Evolutionary conservation across 64 coral and sea anemone genomes (phyloP), one percentile per base, ranked within the genome.

Genomic region (Platygyra sinensis): DNA sequence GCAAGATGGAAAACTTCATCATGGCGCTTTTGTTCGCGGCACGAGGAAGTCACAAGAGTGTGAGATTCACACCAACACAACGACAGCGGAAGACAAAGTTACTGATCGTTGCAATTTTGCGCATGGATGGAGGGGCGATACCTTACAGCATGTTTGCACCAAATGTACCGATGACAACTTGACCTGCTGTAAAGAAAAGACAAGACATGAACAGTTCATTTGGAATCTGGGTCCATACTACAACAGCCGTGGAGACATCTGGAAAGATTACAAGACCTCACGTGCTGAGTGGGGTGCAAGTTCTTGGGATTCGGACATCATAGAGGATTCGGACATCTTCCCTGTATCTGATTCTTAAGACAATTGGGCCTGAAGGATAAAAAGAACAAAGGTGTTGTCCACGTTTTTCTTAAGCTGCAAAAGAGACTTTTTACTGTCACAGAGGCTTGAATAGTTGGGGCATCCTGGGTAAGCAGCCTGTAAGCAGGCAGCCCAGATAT

Each of bases 81-180:
- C 1, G 13, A 2, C 10, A 2, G 10, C 9, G 32, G 29, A 18
- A 0, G 10, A 30, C 30, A 30, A 30, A 17, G 30, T 25, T 63
- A 46, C 39, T 46, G 59, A 62, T 50, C 20, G 75, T 18, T 77
- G 87, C 20, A 1, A 0, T 10, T 89, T 27, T 50, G 87, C 57
- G 29, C 73, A 89, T 18, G 57, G 24, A 4, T 88, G 87, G 60
- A 39, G 39, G 67, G 60, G 74, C 29, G 74, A 79, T 69, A 78
- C 87, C 46, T 11, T 78, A n/a, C 87, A 89, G 59, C 39, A 79
- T 54, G 36, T 89, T 13, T 89, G 87, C n/a, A 79, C 36, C 12
- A 79, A 52, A 13, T 89, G 87, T 24, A 79, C 87, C 16, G 1
- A 69, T 0, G 33, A 54, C 0, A 20, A 64, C 24, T 24, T 7